These are phyloP conservation scores for Apodemia zela DNA, from an alignment of 2,888 invertebrate species.

Conservation along the genomic window DNA sequence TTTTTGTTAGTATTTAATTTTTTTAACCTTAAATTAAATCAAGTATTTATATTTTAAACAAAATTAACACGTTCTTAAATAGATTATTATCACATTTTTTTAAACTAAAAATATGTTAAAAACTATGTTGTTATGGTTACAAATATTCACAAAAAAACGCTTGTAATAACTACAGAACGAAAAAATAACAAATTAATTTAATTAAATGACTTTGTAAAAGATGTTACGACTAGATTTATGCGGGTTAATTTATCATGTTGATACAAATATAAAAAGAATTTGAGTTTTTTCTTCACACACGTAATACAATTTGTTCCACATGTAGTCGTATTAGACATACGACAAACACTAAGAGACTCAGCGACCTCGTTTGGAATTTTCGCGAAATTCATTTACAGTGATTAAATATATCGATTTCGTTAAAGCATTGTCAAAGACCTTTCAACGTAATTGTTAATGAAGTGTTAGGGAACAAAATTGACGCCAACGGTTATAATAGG, in stretches of 20 bases:
- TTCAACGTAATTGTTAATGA: conserved; percentile 6
- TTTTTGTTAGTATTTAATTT: too few species aligned
- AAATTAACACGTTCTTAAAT: too few species aligned
- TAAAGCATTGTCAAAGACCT: background rate
- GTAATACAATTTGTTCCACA: background rate
- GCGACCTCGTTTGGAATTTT: background rate
- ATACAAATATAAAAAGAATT: background rate
- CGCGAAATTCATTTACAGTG: conserved; percentile 9
- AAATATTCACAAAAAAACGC: background rate
- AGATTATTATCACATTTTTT: too few species aligned
- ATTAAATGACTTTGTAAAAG: background rate
- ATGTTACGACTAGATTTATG: background rate
- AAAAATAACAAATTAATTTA: background rate
- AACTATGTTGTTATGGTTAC: background rate
- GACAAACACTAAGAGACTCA: background rate
- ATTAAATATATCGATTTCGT: conserved; percentile 14
- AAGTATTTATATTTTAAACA: too few species aligned
- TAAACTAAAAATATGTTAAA: too few species aligned
- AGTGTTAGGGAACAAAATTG: background rate
- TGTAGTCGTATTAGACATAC: background rate
- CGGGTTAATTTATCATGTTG: background rate
- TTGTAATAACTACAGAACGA: background rate
- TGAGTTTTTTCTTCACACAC: background rate
- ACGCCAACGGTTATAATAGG: background rate
- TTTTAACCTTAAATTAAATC: too few species aligned